Percentiles rank a stretch among this genome's conserved stretches.
phyloP scores from a whole-genome alignment of 1,140 invertebrate species.

The Panagrolaimus sp. region DNA sequence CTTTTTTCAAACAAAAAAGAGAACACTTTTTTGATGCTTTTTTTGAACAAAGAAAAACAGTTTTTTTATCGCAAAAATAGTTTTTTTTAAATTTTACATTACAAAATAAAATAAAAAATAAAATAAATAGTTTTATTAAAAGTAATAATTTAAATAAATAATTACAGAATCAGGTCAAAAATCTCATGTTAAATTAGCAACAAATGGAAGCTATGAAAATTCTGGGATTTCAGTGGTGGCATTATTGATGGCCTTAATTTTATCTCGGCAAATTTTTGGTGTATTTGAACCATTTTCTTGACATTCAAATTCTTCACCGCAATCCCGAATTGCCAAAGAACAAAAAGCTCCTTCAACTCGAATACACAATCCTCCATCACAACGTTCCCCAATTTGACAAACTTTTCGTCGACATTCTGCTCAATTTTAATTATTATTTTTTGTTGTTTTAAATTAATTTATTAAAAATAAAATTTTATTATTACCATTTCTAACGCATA shows the following conservation, averaged over 20 bases:
- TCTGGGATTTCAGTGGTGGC: not conserved
- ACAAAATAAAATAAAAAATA: no score
- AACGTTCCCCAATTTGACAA: conserved; percentile 56
- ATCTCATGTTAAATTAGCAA: not conserved
- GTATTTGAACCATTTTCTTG: conserved; percentile 24
- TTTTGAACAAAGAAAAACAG: no score
- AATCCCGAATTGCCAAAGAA: conserved; percentile 43
- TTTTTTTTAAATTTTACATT: no score
- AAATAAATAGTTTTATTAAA: no score
- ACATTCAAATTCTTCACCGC: conserved; percentile 51
- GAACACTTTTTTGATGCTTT: no score
- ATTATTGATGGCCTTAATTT: conserved; percentile 17
- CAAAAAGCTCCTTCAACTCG: conserved; percentile 51
- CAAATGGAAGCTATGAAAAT: not conserved
- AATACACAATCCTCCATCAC: conserved; percentile 51
- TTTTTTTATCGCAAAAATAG: no score
- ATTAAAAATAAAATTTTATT: not conserved
- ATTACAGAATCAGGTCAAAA: conserved; percentile 13
- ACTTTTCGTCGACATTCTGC: conserved; percentile 53
- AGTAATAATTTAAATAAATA: not conserved
- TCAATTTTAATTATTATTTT: conserved; percentile 23
- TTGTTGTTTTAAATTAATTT: not conserved
- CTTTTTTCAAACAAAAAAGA: no score
- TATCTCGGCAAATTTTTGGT: conserved; percentile 38
- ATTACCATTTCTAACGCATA: conserved; percentile 46